Evolutionary conservation across 1,140 invertebrate species (phyloP), one percentile per base, ranked within the genome.

Genomic region (Tetranychus urticae): DNA sequence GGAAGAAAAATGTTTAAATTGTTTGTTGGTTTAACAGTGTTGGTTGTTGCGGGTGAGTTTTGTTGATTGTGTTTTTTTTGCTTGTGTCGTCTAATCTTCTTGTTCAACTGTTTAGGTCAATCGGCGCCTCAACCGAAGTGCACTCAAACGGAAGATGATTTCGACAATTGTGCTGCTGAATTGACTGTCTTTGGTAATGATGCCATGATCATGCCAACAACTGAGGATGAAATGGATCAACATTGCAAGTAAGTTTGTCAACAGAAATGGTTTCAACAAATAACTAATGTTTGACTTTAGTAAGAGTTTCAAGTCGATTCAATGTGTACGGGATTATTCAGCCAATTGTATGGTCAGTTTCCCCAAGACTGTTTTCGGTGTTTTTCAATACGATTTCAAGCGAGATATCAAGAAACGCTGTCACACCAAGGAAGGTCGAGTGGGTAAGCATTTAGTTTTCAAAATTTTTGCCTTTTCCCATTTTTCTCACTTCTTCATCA

Each of bases 201-300:
- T 37, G 48, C 50, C n/a, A 31, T 50, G n/a, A 36, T 52, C 3
- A 60, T 60, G 12, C 59, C 59, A 33, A 48, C 46, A 48, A 60
- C 8, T 52, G 48, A 60, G 23, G 59, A 48, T 13, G 59, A 60
- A 33, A 48, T 60, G 46, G 59, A 60, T 50, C 33, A 52, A 37
- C 47, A 50, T 50, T 60, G 59, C 59, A 60, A 48, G 59, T 60
- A 60, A 56, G 55, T 56, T 13, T 36, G n/a, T 33, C 6, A 10
- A 31, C 8, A 31, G 5, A 52, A 52, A 6, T n/a, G 8, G 7
- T 23, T 52, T 36, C 10, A 34, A 34, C 2, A 57, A 23, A 10
- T 13, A 35, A n/a, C 31, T 50, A 31, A 2, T 52, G 2, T 23
- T 52, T 33, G 3, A 52, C 23, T 6, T 13, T 6, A 52, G n/a